These are phyloP conservation scores for Netelia inedita DNA, from an alignment of 2,888 invertebrate genomes.

Conservation along the genomic window DNA sequence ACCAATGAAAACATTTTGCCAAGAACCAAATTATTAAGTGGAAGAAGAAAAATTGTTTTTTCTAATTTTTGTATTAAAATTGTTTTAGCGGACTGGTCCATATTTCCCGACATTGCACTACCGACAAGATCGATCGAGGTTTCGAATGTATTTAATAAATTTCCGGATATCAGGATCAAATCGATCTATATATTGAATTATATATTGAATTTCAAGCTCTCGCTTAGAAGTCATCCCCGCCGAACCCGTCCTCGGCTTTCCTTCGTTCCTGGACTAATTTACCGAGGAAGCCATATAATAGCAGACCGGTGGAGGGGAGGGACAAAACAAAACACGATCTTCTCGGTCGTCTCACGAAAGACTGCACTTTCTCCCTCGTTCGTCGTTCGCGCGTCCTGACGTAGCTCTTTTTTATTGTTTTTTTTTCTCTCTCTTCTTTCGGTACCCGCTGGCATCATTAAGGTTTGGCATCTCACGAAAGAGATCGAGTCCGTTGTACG, in stretches of 20 bases:
- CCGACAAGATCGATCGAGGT: too few species aligned
- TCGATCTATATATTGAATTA: too few species aligned
- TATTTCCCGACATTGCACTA: too few species aligned
- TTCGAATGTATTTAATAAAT: too few species aligned
- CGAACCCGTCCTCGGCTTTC: neutral
- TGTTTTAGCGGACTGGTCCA: too few species aligned
- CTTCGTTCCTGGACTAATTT: conserved; percentile 14
- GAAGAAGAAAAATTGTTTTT: too few species aligned
- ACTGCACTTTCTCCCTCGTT: conserved; percentile 61
- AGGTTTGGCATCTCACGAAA: conserved; percentile 55
- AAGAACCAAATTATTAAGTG: too few species aligned
- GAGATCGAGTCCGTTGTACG: conserved; percentile 50
- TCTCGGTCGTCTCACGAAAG: conserved; percentile 30
- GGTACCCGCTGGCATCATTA: conserved; percentile 60
- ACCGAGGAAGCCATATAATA: conserved; percentile 10
- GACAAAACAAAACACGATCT: neutral
- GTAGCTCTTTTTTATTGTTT: conserved; percentile 29
- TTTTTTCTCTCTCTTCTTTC: conserved; percentile 29
- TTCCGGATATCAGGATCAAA: neutral
- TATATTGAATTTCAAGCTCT: conserved; percentile 36
- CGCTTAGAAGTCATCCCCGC: conserved; percentile 21
- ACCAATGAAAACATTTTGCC: too few species aligned
- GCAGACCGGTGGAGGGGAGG: neutral
- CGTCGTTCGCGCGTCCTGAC: conserved; percentile 46
- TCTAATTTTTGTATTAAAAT: too few species aligned